Evolutionary conservation across 2,888 invertebrate species (phyloP).

Genomic region (Tiliacea aurago): DNA sequence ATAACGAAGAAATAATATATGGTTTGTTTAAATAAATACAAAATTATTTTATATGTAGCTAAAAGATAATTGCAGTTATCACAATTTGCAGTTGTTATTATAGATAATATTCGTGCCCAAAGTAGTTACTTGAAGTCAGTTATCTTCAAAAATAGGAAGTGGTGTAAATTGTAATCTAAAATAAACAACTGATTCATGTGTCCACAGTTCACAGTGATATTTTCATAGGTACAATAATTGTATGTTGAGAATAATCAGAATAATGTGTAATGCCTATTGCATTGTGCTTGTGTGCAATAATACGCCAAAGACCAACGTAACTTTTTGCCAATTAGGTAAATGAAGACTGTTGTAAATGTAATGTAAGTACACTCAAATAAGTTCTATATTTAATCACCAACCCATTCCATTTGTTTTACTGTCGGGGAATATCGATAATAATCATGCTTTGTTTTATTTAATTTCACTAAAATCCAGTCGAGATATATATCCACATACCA

Average conservation of each 20-base stretch:
- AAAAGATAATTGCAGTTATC: conserved; percentile 34
- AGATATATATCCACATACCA: not conserved
- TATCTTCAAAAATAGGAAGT: conserved; percentile 43
- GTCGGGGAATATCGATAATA: not conserved
- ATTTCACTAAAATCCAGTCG: not conserved
- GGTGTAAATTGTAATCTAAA: conserved; percentile 14
- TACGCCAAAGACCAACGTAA: not conserved
- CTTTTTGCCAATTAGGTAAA: conserved; percentile 2
- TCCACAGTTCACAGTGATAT: conserved; percentile 13
- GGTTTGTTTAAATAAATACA: not conserved
- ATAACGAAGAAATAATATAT: not conserved
- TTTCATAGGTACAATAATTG: conserved; percentile 12
- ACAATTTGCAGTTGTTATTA: conserved; percentile 29
- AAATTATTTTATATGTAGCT: not conserved
- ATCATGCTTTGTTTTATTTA: not conserved
- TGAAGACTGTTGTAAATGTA: conserved; percentile 5
- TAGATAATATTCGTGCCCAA: conserved; percentile 17
- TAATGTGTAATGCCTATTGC: conserved; percentile 16
- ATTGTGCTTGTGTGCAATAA: conserved; percentile 4
- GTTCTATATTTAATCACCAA: not conserved
- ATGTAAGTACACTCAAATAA: not conserved
- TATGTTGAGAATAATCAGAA: conserved; percentile 14
- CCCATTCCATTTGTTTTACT: not conserved
- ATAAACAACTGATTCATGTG: conserved; percentile 36
- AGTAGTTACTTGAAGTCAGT: conserved; percentile 18